A percentile compares a stretch with the other conserved stretches of the same genome.
Evolutionary conservation across 35 echinoderm and acorn worm species (phyloP).

Genomic region (Apostichopus parvimensis): DNA sequence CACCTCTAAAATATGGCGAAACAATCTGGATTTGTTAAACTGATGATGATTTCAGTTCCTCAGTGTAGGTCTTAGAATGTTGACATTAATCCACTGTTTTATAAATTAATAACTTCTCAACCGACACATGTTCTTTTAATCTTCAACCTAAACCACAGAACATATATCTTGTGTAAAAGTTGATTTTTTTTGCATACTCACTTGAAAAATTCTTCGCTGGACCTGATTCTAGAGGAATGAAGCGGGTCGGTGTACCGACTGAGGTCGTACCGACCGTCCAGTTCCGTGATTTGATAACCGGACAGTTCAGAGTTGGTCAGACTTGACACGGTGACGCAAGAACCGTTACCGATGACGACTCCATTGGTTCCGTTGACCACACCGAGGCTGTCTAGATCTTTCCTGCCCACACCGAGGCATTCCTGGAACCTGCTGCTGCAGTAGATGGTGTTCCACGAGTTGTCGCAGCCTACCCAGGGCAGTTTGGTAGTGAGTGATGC

Average conservation of each 20-base stretch:
- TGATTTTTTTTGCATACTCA: slow-evolving; percentile 33
- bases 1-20: too few species aligned
- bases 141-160: too few species aligned
- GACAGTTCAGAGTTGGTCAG: neutral
- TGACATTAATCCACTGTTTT: too few species aligned
- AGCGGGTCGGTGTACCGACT: slow-evolving; percentile 52
- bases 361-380: slow-evolving; percentile 13
- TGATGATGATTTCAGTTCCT: too few species aligned
- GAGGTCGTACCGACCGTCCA: neutral
- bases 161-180: too few species aligned
- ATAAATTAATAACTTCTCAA: too few species aligned
- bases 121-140: too few species aligned
- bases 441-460: slow-evolving; percentile 67
- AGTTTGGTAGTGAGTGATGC: slow-evolving; percentile 69
- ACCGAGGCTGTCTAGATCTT: neutral
- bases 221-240: neutral
- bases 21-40: too few species aligned
- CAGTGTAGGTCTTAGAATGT: too few species aligned
- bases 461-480: slow-evolving; percentile 68
- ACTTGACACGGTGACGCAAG: slow-evolving; percentile 31
- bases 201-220: slow-evolving; percentile 92
- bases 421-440: slow-evolving; percentile 53
- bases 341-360: slow-evolving; percentile 66
- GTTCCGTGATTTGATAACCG: slow-evolving; percentile 51
- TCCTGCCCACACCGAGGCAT: neutral